A percentile compares a stretch with the other conserved stretches of the same genome.
These are phyloP conservation scores for Puffinus mauretanicus DNA, from an alignment of 2,113 vertebrate genomes.

Conservation along the genomic window DNA sequence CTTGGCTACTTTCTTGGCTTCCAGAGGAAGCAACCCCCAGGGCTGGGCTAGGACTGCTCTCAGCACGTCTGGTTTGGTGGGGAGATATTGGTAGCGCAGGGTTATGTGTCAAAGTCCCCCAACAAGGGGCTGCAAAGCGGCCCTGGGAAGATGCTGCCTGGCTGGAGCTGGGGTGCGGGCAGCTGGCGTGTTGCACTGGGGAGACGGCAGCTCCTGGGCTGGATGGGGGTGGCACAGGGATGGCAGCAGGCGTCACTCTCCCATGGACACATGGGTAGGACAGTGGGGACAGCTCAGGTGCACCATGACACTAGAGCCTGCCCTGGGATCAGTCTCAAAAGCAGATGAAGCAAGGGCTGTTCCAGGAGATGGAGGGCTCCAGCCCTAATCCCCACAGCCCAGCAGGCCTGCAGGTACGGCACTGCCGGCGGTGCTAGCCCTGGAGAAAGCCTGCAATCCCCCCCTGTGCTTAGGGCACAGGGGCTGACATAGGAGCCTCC, in stretches of 20 bases:
- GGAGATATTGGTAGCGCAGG: background rate
- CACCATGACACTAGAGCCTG: background rate
- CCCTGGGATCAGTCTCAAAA: background rate
- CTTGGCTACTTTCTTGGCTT: background rate
- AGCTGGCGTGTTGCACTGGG: fast-evolving
- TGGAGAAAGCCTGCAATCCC: background rate
- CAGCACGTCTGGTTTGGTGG: background rate
- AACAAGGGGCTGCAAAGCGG: background rate
- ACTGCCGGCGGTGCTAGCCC: background rate
- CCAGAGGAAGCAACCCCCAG: background rate
- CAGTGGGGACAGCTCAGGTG: background rate
- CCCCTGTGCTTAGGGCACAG: background rate
- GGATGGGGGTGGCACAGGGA: background rate
- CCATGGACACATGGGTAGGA: background rate
- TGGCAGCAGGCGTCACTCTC: background rate
- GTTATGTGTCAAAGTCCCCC: background rate
- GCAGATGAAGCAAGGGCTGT: background rate
- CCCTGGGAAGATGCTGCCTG: background rate
- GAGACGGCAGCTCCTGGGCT: background rate
- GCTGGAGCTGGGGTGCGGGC: background rate
- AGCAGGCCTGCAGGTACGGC: background rate
- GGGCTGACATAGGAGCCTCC: background rate
- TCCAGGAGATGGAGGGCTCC: background rate
- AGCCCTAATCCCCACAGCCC: background rate
- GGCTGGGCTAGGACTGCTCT: background rate